These are phyloP conservation scores for Melanotaenia trifasciata DNA, from an alignment of 2,797 vertebrate genomes.

Conservation along the genomic window DNA sequence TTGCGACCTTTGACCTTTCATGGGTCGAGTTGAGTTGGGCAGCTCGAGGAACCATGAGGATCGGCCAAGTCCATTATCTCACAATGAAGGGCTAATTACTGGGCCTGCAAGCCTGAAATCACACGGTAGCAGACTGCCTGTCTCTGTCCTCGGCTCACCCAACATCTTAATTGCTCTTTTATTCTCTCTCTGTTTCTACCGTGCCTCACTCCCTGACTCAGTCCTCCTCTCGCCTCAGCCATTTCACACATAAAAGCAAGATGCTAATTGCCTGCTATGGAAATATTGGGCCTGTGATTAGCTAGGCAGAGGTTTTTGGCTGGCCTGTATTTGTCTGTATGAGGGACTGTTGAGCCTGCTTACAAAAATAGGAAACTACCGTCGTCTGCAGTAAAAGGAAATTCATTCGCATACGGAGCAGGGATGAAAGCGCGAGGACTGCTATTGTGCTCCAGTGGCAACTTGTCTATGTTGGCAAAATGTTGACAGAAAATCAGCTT, in stretches of 20 bases:
- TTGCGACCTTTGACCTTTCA: conserved; percentile 79
- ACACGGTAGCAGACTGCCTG: conserved; percentile 95
- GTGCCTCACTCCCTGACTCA: conserved; percentile 71
- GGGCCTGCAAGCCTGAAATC: conserved; percentile 96
- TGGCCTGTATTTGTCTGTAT: conserved; percentile 53
- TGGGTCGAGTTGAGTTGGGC: conserved; percentile 69
- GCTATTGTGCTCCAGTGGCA: conserved; percentile 66
- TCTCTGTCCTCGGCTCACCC: conserved; percentile 91
- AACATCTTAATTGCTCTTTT: conserved; percentile 99
- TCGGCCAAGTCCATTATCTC: conserved; percentile 98
- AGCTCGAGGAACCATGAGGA: conserved; percentile 84
- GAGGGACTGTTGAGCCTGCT: conserved; percentile 50
- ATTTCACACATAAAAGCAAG: conserved; percentile 97
- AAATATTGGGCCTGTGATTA: conserved; percentile 98
- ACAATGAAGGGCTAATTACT: conserved; percentile 99
- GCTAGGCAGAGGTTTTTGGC: conserved; percentile 74
- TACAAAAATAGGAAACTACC: conserved; percentile 45
- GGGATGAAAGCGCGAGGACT: conserved; percentile 43
- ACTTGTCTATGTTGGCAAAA: conserved; percentile 62
- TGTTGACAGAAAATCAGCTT: conserved; percentile 54
- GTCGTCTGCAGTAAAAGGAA: conserved; percentile 41
- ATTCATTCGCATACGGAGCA: conserved; percentile 43
- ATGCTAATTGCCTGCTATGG: conserved; percentile 98
- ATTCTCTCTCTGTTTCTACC: conserved; percentile 78
- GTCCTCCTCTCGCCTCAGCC: conserved; percentile 75